Evolutionary conservation across 2,888 invertebrate genomes (phyloP).

Genomic region (Hydrotaea cyrtoneurina): DNA sequence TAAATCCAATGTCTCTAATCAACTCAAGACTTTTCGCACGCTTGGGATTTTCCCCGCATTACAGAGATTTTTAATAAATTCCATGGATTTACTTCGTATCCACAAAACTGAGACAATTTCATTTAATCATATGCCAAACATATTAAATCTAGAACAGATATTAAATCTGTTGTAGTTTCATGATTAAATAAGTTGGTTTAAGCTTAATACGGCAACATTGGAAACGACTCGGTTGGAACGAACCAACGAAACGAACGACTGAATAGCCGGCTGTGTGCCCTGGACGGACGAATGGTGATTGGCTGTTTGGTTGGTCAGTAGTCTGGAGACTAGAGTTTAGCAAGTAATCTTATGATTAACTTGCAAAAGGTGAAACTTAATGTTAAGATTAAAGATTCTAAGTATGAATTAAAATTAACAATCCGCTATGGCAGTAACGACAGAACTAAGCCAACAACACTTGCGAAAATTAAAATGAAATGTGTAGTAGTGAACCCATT

Average conservation of each 20-base stretch:
- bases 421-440: constrained; percentile 31
- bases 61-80: constrained; percentile 31
- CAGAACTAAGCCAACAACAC: constrained; percentile 1
- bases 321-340: constrained; percentile 1
- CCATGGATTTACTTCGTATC: constrained; percentile 25
- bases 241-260: too few species aligned
- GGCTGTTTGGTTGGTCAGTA: not conserved
- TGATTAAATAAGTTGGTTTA: constrained; percentile 25
- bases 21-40: not conserved
- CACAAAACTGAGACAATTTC: constrained; percentile 24
- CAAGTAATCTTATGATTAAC: constrained; percentile 44
- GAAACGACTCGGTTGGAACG: not conserved
- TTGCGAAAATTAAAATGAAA: constrained; percentile 16
- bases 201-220: constrained; percentile 13
- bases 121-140: constrained; percentile 36
- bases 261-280: not conserved
- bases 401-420: constrained; percentile 45
- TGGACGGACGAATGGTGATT: not conserved
- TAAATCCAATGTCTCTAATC: constrained; percentile 23
- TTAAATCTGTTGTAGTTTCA: constrained; percentile 24
- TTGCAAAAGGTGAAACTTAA: constrained; percentile 49
- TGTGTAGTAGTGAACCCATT: constrained; percentile 35
- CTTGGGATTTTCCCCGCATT: constrained; percentile 38
- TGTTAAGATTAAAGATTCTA: constrained; percentile 44
- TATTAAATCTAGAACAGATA: constrained; percentile 48